A percentile compares a stretch with the other conserved stretches of the same genome.
phyloP scores from a whole-genome alignment of 92 coral and sea anemone genomes.

The Phenganax stokvisi region DNA sequence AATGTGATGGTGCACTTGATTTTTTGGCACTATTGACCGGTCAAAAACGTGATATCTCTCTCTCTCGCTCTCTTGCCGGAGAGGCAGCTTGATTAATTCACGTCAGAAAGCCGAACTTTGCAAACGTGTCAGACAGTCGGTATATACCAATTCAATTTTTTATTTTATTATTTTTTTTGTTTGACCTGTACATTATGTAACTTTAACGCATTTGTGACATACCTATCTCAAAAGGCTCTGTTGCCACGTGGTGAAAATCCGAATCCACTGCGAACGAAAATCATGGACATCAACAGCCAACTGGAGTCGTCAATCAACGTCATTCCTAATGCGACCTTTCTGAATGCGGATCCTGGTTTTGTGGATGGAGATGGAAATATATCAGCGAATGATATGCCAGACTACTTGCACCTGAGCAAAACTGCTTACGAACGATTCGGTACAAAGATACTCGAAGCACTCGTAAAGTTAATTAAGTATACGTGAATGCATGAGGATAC shows the following conservation, averaged over 20 bases:
- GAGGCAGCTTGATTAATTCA: no score
- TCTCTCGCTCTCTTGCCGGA: neutral
- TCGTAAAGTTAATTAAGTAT: conserved; percentile 70
- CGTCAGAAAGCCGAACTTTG: no score
- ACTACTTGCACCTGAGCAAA: conserved; percentile 78
- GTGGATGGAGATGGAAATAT: conserved; percentile 71
- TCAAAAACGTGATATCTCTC: no score
- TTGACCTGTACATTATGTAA: no score
- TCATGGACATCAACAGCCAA: conserved; percentile 73
- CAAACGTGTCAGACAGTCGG: no score
- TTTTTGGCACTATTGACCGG: no score
- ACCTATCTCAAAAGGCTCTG: conserved; percentile 53
- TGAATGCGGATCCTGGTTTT: conserved; percentile 94
- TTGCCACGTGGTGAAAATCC: conserved; percentile 91
- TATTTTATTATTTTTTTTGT: no score
- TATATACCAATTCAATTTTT: no score
- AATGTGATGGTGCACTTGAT: no score
- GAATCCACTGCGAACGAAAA: conserved; percentile 80
- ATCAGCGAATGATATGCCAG: conserved; percentile 76
- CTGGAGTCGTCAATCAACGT: conserved; percentile 55
- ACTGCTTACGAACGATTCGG: conserved; percentile 67
- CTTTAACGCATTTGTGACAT: no score
- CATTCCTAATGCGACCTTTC: conserved; percentile 71
- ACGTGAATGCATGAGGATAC: neutral
- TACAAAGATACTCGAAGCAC: conserved; percentile 59